Evolutionary conservation across 2,113 vertebrate genomes (phyloP).

Genomic region (Malaclemys terrapin): DNA sequence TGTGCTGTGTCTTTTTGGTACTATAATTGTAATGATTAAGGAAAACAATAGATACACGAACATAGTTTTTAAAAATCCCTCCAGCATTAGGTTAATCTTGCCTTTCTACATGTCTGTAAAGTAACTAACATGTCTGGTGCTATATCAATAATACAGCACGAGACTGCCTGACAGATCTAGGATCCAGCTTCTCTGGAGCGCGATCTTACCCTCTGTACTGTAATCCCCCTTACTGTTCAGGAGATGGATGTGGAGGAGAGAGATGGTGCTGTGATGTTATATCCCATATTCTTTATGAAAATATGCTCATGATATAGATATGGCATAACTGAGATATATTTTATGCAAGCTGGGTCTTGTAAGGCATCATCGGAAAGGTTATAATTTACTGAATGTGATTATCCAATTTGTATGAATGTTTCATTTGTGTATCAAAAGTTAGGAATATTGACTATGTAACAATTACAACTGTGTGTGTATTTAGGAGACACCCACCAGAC

Average conservation of each 20-base stretch:
- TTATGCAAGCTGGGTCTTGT: too few species aligned
- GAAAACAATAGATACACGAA: background rate
- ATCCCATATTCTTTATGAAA: too few species aligned
- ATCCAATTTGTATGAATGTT: too few species aligned
- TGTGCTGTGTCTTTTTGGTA: background rate
- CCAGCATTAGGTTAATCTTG: conserved; percentile 5
- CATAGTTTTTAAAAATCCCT: conserved; percentile 44
- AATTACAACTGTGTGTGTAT: too few species aligned
- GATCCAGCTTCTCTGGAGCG: background rate
- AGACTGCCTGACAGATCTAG: background rate
- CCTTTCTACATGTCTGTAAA: conserved; percentile 33
- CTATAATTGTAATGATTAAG: conserved; percentile 16
- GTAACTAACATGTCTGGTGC: background rate
- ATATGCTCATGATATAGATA: too few species aligned
- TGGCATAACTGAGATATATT: too few species aligned
- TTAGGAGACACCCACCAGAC: too few species aligned
- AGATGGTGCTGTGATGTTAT: background rate
- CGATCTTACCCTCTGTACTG: background rate
- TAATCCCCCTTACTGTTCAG: background rate
- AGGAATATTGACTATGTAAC: too few species aligned
- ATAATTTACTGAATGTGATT: too few species aligned
- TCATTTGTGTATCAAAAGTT: too few species aligned
- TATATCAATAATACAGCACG: background rate
- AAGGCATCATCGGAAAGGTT: too few species aligned
- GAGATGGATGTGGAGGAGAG: background rate